A percentile compares a stretch with the other conserved stretches of the same genome.
Conservation (phyloP, 2,797 vertebrate genomes). For the Podarcis siculus region DNA sequence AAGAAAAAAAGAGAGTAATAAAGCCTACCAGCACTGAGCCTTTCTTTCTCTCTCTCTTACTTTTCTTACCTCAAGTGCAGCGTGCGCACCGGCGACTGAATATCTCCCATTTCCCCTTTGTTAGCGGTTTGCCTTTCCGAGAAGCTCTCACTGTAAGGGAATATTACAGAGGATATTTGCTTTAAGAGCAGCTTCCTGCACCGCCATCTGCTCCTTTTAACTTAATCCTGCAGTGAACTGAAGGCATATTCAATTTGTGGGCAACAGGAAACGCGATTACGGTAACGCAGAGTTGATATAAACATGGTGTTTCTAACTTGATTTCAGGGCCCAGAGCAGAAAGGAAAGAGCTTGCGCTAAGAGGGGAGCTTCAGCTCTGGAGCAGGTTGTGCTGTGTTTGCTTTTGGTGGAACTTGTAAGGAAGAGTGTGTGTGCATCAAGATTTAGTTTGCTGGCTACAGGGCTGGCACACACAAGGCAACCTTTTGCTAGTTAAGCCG, state of each 20-base stretch:
- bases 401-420: not conserved
- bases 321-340: not conserved
- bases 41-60: not conserved
- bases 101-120: slow-evolving; percentile 6
- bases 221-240: not conserved
- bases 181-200: slow-evolving; percentile 22
- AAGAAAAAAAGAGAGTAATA: not conserved
- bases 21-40: not conserved
- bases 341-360: not conserved
- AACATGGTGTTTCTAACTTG: not conserved
- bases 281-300: slow-evolving; percentile 23
- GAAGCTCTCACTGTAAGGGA: slow-evolving; percentile 1
- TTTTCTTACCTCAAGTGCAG: not conserved
- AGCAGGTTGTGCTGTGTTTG: not conserved
- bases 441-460: not conserved
- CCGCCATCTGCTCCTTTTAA: slow-evolving; percentile 42
- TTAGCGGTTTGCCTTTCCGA: slow-evolving; percentile 19
- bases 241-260: slow-evolving; percentile 1
- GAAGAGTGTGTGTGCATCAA: too few species aligned
- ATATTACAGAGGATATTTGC: slow-evolving; percentile 7
- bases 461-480: too few species aligned
- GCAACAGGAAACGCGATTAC: slow-evolving; percentile 9
- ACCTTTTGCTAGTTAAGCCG: not conserved
- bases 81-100: not conserved
- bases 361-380: not conserved